These are phyloP conservation scores for Frieseomelitta varia DNA, from an alignment of 1,140 invertebrate species.

Conservation along the genomic window DNA sequence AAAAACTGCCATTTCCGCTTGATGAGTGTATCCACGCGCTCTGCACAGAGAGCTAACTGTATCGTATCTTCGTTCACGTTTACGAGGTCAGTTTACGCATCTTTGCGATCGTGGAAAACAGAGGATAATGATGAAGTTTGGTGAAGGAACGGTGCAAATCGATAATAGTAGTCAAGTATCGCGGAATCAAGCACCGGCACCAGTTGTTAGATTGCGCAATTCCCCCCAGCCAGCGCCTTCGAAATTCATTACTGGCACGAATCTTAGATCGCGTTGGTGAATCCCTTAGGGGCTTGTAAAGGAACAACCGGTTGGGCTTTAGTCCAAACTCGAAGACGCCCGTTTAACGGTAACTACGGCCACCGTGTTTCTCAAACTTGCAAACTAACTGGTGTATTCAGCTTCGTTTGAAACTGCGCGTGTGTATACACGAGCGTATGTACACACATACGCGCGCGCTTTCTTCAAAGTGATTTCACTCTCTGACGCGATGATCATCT, in stretches of 20 bases:
- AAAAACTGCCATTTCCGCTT: too few relatives aligned
- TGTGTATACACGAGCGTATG: too few relatives aligned
- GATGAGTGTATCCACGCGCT: too few relatives aligned
- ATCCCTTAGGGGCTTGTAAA: neutral
- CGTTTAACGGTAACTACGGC: neutral
- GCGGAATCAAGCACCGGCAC: neutral
- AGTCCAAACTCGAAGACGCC: neutral
- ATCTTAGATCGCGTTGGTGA: neutral
- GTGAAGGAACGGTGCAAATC: neutral
- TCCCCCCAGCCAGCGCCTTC: neutral
- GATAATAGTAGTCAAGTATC: too few relatives aligned
- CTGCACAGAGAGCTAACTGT: too few relatives aligned
- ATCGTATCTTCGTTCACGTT: neutral
- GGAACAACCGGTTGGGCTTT: neutral
- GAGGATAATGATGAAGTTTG: neutral
- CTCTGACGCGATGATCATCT: neutral
- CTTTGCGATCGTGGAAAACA: too few relatives aligned
- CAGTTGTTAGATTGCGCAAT: neutral
- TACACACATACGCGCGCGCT: neutral
- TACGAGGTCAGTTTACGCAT: too few relatives aligned
- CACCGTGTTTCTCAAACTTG: neutral
- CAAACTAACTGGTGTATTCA: neutral
- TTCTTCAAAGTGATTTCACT: neutral
- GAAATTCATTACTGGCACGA: constrained; percentile 4
- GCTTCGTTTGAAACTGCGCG: neutral